Percentiles rank a stretch among this genome's conserved stretches.
Evolutionary conservation across 2,797 vertebrate genomes (phyloP).

Genomic region (Urophycis tenuis): DNA sequence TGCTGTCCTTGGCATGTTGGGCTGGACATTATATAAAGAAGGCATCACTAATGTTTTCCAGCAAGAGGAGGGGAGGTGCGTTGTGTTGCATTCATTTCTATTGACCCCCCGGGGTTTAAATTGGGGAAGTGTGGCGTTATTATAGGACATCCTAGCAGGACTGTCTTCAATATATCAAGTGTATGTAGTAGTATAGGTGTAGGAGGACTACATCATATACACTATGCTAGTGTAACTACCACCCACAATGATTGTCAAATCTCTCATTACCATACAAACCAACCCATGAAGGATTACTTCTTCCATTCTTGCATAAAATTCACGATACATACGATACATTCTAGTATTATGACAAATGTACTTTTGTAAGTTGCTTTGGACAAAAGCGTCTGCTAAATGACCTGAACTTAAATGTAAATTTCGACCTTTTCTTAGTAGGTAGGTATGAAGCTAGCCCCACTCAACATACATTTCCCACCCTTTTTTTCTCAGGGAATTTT

Average conservation of each 20-base stretch:
- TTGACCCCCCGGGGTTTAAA: not conserved
- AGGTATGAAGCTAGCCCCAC: not conserved
- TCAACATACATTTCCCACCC: not conserved
- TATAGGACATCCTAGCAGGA: not conserved
- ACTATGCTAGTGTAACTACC: not conserved
- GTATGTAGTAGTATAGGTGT: not conserved
- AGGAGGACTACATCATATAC: not conserved
- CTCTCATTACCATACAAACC: not conserved
- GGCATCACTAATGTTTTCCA: slow-evolving; percentile 60
- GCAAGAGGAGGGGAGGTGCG: slow-evolving; percentile 71
- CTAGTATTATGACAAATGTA: too few relatives aligned
- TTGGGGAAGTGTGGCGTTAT: not conserved
- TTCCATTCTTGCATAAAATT: not conserved
- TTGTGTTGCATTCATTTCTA: not conserved
- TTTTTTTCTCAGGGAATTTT: slow-evolving; percentile 60
- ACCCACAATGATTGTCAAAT: not conserved
- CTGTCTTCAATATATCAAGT: not conserved
- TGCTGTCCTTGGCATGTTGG: slow-evolving; percentile 50
- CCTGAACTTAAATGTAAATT: too few relatives aligned
- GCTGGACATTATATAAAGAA: slow-evolving; percentile 56
- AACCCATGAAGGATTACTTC: not conserved
- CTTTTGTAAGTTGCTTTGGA: too few relatives aligned
- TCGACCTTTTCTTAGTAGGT: not conserved
- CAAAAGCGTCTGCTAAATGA: too few relatives aligned
- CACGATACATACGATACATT: too few relatives aligned